Base-by-base conservation (phyloP, 1,140 invertebrate genomes). In the Aphaenogaster ashmeadi region DNA sequence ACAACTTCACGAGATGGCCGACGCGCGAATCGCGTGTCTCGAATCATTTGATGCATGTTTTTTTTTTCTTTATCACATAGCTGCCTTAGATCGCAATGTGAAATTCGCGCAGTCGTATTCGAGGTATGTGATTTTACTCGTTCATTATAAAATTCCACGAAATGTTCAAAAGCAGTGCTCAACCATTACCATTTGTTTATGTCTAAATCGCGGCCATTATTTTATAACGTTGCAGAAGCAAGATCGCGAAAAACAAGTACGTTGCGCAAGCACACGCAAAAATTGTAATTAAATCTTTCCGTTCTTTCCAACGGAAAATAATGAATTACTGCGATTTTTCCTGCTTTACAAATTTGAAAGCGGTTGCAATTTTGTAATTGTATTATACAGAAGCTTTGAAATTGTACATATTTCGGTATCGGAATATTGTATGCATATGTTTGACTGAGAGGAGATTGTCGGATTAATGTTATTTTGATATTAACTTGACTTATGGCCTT, bases 1-100 rank as follows among this genome's bases (percentile, higher is more conserved):
- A 56, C 50, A 56, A 81, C 44, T 18, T 27, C 21, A 27, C 27
- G 77, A 66, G 64, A 56, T 41, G 66, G 15, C 11, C 77, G 66
- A 81, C 78, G 64, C 38, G 56, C 78, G 4, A 80, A 81, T 81
- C 64, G 64, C 79, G 66, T 81, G 79, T 72, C 21, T 81, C 38
- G 18, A n/a, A 56, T 71, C 79, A 50, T 81, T 71, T 81, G 56
- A 44, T 56, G 66, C 50, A 41, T 56, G 27, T 56, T 80, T 41
- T 54, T 72, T 66, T 47, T 41, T 47, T 11, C 21, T 27, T 54
- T 11, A 6, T 5, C 27, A 60, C 15, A 4, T 11, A 13, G 11
- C 15, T 52, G 33, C 27, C 9, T 81, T 44, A 71, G n/a, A 41
- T 80, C 27, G 18, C 50, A 52, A 69, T 71, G 38, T 18, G 27